phyloP scores from a whole-genome alignment of 1,140 invertebrate species.

The Drosophila jambulina region DNA sequence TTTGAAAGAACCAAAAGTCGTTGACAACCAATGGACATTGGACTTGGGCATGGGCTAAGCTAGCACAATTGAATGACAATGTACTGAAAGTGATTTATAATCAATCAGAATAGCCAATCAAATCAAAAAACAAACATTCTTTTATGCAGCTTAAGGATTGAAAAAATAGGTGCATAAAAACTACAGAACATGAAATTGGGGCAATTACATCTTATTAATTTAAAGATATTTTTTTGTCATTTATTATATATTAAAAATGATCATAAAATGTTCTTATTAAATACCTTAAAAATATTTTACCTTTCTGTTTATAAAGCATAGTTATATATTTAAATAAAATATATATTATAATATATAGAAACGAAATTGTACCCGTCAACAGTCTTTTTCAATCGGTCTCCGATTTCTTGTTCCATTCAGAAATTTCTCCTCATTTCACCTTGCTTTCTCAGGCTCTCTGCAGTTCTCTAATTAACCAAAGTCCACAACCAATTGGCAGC shows the following conservation, averaged over 20 bases:
- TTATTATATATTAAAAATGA: background rate
- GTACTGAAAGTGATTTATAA: constrained; percentile 16
- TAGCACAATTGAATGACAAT: background rate
- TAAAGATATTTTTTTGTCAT: background rate
- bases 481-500: constrained; percentile 57
- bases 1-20: background rate
- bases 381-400: background rate
- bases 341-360: background rate
- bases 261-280: background rate
- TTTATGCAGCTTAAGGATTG: background rate
- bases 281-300: background rate
- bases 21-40: background rate
- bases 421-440: background rate
- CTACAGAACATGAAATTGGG: background rate
- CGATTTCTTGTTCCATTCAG: background rate
- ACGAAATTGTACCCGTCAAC: background rate
- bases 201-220: background rate
- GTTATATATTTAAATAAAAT: too few relatives aligned
- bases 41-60: background rate
- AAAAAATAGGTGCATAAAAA: background rate
- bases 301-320: background rate
- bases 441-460: background rate
- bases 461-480: constrained; percentile 48
- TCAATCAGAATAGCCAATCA: background rate
- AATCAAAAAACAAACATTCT: background rate